Percentiles rank a stretch among this genome's conserved stretches.
phyloP scores from a whole-genome alignment of 2,888 invertebrate species.

The Lithodes maja region DNA sequence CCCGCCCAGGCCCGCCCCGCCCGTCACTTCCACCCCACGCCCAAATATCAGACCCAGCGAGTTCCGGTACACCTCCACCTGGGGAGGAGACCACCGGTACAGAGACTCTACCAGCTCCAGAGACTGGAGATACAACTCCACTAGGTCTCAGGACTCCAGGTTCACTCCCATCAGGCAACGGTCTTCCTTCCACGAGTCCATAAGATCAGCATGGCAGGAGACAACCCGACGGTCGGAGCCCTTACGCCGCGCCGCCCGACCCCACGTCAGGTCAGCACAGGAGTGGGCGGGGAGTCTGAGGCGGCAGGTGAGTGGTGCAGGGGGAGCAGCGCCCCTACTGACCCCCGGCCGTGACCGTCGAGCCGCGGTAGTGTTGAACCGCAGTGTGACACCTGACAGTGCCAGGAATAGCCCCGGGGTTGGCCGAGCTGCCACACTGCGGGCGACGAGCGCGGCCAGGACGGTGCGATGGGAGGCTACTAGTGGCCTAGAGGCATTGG shows the following conservation, averaged over 20 bases:
- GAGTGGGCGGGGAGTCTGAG: conserved; percentile 43
- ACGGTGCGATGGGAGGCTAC: conserved; percentile 50
- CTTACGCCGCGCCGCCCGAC: conserved; percentile 35
- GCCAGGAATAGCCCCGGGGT: conserved; percentile 66
- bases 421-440: conserved; percentile 30
- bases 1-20: neutral
- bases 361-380: conserved; percentile 22
- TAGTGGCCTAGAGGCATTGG: conserved; percentile 63
- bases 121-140: conserved; percentile 6
- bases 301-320: conserved; percentile 17
- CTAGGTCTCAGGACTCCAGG: conserved; percentile 15
- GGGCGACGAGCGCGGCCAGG: conserved; percentile 52
- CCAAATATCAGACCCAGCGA: neutral
- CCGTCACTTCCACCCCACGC: neutral
- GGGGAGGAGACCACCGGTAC: neutral
- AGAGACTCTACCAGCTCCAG: neutral
- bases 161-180: conserved; percentile 11
- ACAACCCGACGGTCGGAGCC: conserved; percentile 35
- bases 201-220: conserved; percentile 25
- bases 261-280: conserved; percentile 36
- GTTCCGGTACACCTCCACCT: neutral
- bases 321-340: conserved; percentile 42
- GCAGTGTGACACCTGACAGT: conserved; percentile 13
- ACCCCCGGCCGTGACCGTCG: conserved; percentile 48
- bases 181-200: neutral